Conservation (phyloP, 2,888 invertebrate genomes). For the Heliconius ismenius region DNA sequence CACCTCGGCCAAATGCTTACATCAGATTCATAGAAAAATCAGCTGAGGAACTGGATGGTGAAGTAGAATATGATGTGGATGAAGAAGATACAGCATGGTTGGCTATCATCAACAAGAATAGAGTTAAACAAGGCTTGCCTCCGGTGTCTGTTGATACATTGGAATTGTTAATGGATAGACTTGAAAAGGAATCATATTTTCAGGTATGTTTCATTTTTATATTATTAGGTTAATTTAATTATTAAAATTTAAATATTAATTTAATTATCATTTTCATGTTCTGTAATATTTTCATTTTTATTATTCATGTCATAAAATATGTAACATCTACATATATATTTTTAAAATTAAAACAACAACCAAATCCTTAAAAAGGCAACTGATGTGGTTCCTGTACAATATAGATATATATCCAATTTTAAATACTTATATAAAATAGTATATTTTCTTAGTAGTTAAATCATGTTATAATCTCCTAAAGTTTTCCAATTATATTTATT, state of each 20-base stretch:
- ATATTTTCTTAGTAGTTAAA: background rate
- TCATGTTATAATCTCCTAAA: background rate
- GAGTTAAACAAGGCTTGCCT: constrained; percentile 86
- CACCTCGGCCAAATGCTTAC: constrained; percentile 92
- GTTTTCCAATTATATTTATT: background rate
- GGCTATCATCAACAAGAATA: constrained; percentile 91
- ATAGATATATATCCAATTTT: too few relatives aligned
- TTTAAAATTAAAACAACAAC: too few relatives aligned
- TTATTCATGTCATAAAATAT: too few relatives aligned
- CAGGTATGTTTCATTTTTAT: constrained; percentile 77
- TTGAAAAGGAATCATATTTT: constrained; percentile 98
- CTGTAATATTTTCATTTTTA: background rate
- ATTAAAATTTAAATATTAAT: background rate
- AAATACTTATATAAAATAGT: too few relatives aligned
- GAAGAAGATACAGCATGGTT: constrained; percentile 99
- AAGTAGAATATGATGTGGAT: constrained; percentile 97
- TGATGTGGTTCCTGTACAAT: too few relatives aligned
- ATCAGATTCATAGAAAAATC: constrained; percentile 97
- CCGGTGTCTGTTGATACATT: constrained; percentile 93
- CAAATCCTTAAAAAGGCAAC: too few relatives aligned
- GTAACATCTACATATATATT: too few relatives aligned
- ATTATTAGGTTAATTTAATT: background rate
- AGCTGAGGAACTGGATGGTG: constrained; percentile 95
- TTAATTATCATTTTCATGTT: background rate
- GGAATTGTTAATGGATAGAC: constrained; percentile 97